Base-by-base conservation (phyloP, 2,888 invertebrate species). In the Selenia dentaria region DNA sequence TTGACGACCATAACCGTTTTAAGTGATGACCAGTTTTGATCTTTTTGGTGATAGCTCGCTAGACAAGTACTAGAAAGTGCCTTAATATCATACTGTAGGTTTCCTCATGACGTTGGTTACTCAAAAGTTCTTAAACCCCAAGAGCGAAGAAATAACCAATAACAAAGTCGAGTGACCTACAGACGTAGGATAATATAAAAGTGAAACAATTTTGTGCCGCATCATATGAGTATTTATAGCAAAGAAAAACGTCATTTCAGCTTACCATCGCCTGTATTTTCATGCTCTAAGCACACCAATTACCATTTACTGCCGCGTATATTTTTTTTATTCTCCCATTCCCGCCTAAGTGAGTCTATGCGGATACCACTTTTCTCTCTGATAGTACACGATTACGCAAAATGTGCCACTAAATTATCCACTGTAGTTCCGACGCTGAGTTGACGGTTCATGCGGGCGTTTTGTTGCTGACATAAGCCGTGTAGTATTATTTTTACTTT, bases 361-460 rank as follows among this genome's bases (percentile, higher is more conserved):
- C n/a, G 37, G 20, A 37, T 39, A 41, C 18, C 41, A 41, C 41
- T 41, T 41, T 34, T 41, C 41, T 33, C 24, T 2, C 27, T 34
- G 41, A 41, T 41, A 14, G 41, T 34, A 34, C 41, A 5, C 34
- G 41, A 41, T 41, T 41, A 41, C 34, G 14, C 28, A 34, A 41
- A 41, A 41, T 35, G 41, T 28, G 27, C 14, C 12, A 22, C 33
- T 41, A 41, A 41, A 41, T 41, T 41, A 39, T 25, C 39, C 39
- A 18, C 24, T 31, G 11, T 39, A 39, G 39, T 39, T 28, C 28
- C 9, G 13, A 6, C 35, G 35, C 22, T 18, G 25, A 39, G 31
- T 10, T 39, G 32, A 39, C 28, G 31, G 24, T 5, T n/a, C n/a
- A 22, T 22, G 22, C 8, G 31, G n/a, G 25, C 11, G 18, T 28